These are phyloP conservation scores for Casuarius casuarius DNA, from an alignment of 2,113 vertebrate genomes.

Conservation along the genomic window DNA sequence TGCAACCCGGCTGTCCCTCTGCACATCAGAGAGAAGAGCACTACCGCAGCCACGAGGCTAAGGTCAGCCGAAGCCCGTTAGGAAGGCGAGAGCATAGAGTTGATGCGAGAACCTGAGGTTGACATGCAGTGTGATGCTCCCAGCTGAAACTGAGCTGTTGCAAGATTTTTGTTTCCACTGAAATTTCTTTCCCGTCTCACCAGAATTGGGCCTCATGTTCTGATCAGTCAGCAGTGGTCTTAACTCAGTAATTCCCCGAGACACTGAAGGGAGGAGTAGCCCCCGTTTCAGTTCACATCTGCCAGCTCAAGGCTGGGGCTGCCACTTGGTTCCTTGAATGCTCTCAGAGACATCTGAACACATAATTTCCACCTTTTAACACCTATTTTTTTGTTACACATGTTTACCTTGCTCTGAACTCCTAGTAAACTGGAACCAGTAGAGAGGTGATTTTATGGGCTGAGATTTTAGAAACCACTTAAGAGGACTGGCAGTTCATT, in stretches of 20 bases:
- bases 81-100: background rate
- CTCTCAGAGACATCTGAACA: conserved; percentile 2
- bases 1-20: background rate
- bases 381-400: conserved; percentile 29
- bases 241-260: background rate
- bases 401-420: conserved; percentile 60
- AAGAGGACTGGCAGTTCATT: conserved; percentile 52
- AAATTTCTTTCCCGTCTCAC: background rate
- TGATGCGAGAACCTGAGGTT: background rate
- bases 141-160: background rate
- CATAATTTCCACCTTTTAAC: conserved; percentile 32
- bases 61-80: background rate
- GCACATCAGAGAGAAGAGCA: background rate
- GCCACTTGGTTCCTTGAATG: background rate
- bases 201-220: background rate
- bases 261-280: background rate
- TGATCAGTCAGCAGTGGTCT: background rate
- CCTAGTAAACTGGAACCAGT: conserved; percentile 41
- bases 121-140: background rate
- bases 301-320: background rate
- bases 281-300: background rate
- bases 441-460: conserved; percentile 56
- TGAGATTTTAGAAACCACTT: conserved; percentile 67
- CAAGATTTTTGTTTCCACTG: background rate
- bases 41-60: background rate